Evolutionary conservation across 2,113 vertebrate genomes (phyloP).

Genomic region (Athene noctua): DNA sequence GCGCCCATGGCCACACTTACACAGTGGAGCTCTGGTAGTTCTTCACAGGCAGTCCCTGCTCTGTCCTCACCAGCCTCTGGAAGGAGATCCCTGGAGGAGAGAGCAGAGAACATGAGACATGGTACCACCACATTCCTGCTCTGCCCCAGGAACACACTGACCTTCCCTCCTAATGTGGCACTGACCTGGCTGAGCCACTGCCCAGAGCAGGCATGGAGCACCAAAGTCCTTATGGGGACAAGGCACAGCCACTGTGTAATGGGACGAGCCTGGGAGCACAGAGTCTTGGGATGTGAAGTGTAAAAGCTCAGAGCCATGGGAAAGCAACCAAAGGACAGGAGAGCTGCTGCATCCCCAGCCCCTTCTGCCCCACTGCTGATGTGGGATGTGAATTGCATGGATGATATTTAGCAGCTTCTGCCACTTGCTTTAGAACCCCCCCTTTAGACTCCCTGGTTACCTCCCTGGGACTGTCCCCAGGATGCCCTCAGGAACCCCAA

Average conservation of each 20-base stretch:
- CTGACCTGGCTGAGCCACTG: background rate
- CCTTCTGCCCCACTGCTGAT: background rate
- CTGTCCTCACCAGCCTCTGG: constrained; percentile 90
- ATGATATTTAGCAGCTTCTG: background rate
- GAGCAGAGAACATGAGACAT: background rate
- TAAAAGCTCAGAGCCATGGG: background rate
- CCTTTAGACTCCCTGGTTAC: background rate
- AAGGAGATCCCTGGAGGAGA: constrained; percentile 86
- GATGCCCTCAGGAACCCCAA: background rate
- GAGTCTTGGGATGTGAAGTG: background rate
- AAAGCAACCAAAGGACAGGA: background rate
- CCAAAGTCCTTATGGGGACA: background rate
- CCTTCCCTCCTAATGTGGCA: accelerated
- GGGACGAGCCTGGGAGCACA: background rate
- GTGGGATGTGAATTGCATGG: accelerated
- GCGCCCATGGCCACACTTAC: constrained; percentile 71
- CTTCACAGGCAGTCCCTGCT: constrained; percentile 83
- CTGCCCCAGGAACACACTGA: background rate
- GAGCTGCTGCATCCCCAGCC: background rate
- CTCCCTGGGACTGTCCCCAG: background rate
- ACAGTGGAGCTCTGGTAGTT: constrained; percentile 80
- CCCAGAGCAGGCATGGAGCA: accelerated
- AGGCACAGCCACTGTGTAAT: accelerated
- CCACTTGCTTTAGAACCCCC: no score
- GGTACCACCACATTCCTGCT: background rate